phyloP scores from a whole-genome alignment of 2,888 invertebrate species.

The Mamestra brassicae region DNA sequence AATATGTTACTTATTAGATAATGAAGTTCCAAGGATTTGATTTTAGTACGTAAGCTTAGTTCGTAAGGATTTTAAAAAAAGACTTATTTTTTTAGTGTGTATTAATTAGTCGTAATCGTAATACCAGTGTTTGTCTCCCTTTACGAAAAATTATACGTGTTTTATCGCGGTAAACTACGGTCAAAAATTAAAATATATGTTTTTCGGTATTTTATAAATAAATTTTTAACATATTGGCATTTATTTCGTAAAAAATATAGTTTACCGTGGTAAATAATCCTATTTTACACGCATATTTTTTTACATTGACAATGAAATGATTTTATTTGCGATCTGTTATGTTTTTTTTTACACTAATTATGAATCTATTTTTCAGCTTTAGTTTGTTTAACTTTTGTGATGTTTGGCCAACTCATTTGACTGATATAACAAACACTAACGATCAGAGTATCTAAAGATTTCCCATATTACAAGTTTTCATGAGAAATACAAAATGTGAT shows the following conservation, averaged over 20 bases:
- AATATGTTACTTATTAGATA: slow-evolving; percentile 71
- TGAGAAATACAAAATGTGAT: too few species aligned
- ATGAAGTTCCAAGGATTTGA: slow-evolving; percentile 84
- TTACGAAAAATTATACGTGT: slow-evolving; percentile 42
- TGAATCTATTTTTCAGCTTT: slow-evolving; percentile 20
- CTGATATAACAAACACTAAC: too few species aligned
- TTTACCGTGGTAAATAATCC: slow-evolving; percentile 41
- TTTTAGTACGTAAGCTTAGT: slow-evolving; percentile 75
- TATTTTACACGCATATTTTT: slow-evolving; percentile 20
- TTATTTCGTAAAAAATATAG: slow-evolving; percentile 29
- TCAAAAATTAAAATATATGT: slow-evolving; percentile 4
- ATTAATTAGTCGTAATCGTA: slow-evolving; percentile 71
- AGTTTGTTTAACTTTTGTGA: slow-evolving; percentile 5
- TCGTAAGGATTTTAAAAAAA: slow-evolving; percentile 83
- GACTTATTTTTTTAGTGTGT: slow-evolving; percentile 83
- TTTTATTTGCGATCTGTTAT: slow-evolving; percentile 29
- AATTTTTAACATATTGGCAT: slow-evolving; percentile 27
- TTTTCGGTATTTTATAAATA: slow-evolving; percentile 21
- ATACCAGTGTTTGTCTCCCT: slow-evolving; percentile 68
- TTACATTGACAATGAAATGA: slow-evolving; percentile 9
- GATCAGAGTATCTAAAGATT: too few species aligned
- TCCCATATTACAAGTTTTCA: too few species aligned
- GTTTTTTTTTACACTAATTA: slow-evolving; percentile 14
- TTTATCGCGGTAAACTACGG: slow-evolving; percentile 37
- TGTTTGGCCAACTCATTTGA: slow-evolving; percentile 25